Percentiles rank a stretch among this genome's conserved stretches.
Evolutionary conservation across 2,113 vertebrate genomes (phyloP).

Genomic region (Callipepla squamata): DNA sequence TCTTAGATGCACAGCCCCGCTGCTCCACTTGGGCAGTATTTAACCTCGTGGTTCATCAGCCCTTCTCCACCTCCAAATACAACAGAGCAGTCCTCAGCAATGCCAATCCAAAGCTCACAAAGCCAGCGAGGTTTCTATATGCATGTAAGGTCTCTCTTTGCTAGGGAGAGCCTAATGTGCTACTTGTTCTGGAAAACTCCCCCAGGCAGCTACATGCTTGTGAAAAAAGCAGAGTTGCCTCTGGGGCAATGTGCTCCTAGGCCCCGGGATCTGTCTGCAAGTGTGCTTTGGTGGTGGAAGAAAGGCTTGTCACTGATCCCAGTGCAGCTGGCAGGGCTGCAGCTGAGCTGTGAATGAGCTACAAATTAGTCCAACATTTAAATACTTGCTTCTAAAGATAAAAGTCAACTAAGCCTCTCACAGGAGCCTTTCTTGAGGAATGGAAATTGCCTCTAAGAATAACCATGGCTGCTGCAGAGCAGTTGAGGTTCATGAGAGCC

Average conservation of each 20-base stretch:
- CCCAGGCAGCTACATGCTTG: slow-evolving; percentile 44
- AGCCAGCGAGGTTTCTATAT: background rate
- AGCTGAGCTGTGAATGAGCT: slow-evolving; percentile 40
- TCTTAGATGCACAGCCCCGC: background rate
- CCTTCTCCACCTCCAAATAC: background rate
- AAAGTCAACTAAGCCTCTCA: slow-evolving; percentile 39
- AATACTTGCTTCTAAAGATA: slow-evolving; percentile 46
- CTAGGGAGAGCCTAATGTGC: background rate
- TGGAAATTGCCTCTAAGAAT: slow-evolving; percentile 43
- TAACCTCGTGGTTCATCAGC: background rate
- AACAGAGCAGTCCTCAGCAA: background rate
- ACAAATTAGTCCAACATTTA: slow-evolving; percentile 63
- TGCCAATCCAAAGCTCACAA: fast-evolving
- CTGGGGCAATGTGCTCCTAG: slow-evolving; percentile 30
- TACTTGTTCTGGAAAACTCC: slow-evolving; percentile 60
- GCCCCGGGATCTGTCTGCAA: slow-evolving; percentile 45
- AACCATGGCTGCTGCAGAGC: background rate
- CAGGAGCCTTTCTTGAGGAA: slow-evolving; percentile 54
- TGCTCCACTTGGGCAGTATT: background rate
- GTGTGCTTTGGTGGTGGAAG: slow-evolving; percentile 27
- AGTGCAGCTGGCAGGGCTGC: slow-evolving; percentile 42
- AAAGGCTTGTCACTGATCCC: slow-evolving; percentile 59
- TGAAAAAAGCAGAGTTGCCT: slow-evolving; percentile 33
- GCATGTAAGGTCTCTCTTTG: background rate
- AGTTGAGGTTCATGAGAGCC: background rate